A percentile compares a stretch with the other conserved stretches of the same genome.
These are phyloP conservation scores for Paedocypris micromegethes DNA, from an alignment of 2,797 vertebrate species.

Conservation along the genomic window DNA sequence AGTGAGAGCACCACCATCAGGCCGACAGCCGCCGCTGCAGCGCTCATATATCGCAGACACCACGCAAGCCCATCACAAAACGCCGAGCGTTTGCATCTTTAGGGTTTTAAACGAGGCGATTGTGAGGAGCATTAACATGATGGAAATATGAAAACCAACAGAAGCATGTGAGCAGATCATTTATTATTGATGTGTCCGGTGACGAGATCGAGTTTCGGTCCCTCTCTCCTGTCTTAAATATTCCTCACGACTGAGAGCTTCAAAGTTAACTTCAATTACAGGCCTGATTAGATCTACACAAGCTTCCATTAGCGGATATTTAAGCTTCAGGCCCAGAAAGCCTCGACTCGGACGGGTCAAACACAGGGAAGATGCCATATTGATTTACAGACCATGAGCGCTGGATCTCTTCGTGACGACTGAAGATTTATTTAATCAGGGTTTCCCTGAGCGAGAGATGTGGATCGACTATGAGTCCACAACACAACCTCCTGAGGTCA, in stretches of 20 bases:
- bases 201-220: constrained; percentile 72
- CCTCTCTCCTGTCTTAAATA: constrained; percentile 73
- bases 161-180: constrained; percentile 57
- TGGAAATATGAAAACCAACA: constrained; percentile 35
- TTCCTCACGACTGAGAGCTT: constrained; percentile 74
- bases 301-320: constrained; percentile 77
- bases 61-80: neutral
- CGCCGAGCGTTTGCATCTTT: no score
- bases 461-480: constrained; percentile 39
- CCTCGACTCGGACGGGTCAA: constrained; percentile 39
- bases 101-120: neutral
- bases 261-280: constrained; percentile 78
- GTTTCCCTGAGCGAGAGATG: constrained; percentile 38
- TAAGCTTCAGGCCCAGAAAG: constrained; percentile 59
- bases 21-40: neutral
- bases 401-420: constrained; percentile 28
- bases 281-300: constrained; percentile 74
- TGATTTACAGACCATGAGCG: constrained; percentile 44
- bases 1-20: neutral
- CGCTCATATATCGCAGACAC: neutral
- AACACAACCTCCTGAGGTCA: no score
- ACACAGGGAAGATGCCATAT: constrained; percentile 46
- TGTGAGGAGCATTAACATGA: constrained; percentile 2
- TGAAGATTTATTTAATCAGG: constrained; percentile 40
- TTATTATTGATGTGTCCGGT: constrained; percentile 70